Percentiles rank a stretch among this genome's conserved stretches.
Evolutionary conservation across 2,797 vertebrate genomes (phyloP).

Genomic region (Enteromius anoplus): DNA sequence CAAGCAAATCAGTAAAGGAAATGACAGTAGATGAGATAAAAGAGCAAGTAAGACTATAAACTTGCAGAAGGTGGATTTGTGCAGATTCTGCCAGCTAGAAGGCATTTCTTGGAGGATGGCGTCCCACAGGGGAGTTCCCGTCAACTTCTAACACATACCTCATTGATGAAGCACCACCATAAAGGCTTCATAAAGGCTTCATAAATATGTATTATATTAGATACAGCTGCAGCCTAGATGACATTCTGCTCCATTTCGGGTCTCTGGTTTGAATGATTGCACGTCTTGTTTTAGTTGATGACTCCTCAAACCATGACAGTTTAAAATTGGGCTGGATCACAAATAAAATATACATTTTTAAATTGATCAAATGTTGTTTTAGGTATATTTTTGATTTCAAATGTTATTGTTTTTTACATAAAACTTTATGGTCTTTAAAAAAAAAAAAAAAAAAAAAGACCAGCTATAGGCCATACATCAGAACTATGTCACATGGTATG

Average conservation of each 20-base stretch:
- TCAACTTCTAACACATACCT: conserved; percentile 49
- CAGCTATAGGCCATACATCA: conserved; percentile 24
- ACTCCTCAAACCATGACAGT: conserved; percentile 33
- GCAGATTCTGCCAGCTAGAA: conserved; percentile 34
- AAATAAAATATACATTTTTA: conserved; percentile 26
- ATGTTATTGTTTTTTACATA: conserved; percentile 33
- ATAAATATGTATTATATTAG: conserved; percentile 65
- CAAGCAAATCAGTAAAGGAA: conserved; percentile 29
- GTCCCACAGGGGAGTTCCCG: conserved; percentile 42
- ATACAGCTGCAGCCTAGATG: conserved; percentile 53
- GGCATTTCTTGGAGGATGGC: conserved; percentile 37
- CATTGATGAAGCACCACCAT: conserved; percentile 60
- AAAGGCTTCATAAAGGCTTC: conserved; percentile 64
- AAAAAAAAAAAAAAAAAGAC: neutral
- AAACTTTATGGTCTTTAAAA: conserved; percentile 6
- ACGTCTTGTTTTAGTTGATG: conserved; percentile 19
- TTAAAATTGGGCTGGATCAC: conserved; percentile 25
- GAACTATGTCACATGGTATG: conserved; percentile 40
- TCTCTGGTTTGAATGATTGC: conserved; percentile 41
- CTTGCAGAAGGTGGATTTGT: conserved; percentile 35
- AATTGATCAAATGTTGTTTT: conserved; percentile 21
- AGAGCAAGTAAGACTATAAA: conserved; percentile 13
- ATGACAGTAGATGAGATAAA: conserved; percentile 38
- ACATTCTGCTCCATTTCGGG: conserved; percentile 44
- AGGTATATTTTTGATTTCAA: neutral